phyloP scores from a whole-genome alignment of 2,888 invertebrate species.

The Caenorhabditis sp. region DNA sequence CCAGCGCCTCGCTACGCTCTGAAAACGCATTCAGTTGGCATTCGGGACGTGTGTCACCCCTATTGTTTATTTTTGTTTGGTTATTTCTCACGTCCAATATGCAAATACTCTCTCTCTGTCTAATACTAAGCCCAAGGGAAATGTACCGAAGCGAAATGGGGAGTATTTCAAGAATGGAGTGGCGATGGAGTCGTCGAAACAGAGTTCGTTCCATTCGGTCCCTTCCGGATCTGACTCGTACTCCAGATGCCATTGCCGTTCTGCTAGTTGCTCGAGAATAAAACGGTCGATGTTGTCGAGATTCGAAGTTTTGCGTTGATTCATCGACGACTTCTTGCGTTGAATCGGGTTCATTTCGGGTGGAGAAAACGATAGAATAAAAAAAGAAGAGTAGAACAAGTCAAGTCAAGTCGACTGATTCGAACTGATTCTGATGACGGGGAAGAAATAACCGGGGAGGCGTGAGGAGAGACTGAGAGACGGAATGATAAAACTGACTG shows the following conservation, averaged over 20 bases:
- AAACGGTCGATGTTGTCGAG: constrained; percentile 53
- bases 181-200: constrained; percentile 51
- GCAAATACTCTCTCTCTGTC: too few species aligned
- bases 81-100: constrained; percentile 10
- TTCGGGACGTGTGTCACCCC: constrained; percentile 17
- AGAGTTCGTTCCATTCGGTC: constrained; percentile 45
- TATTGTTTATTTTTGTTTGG: constrained; percentile 36
- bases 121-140: too few species aligned
- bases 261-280: constrained; percentile 33
- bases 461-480: constrained; percentile 16
- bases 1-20: constrained; percentile 75
- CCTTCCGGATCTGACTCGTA: constrained; percentile 54
- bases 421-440: constrained; percentile 41
- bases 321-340: constrained; percentile 24
- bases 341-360: constrained; percentile 26
- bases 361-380: background rate
- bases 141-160: constrained; percentile 43
- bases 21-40: constrained; percentile 48
- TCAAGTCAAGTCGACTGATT: constrained; percentile 36
- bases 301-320: constrained; percentile 14
- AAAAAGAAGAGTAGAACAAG: constrained; percentile 1
- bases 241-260: constrained; percentile 36
- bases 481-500: constrained; percentile 28
- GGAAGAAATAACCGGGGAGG: constrained; percentile 5
- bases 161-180: constrained; percentile 32